Conservation (phyloP, 2,113 vertebrate genomes). For the Bagarius yarrelli region DNA sequence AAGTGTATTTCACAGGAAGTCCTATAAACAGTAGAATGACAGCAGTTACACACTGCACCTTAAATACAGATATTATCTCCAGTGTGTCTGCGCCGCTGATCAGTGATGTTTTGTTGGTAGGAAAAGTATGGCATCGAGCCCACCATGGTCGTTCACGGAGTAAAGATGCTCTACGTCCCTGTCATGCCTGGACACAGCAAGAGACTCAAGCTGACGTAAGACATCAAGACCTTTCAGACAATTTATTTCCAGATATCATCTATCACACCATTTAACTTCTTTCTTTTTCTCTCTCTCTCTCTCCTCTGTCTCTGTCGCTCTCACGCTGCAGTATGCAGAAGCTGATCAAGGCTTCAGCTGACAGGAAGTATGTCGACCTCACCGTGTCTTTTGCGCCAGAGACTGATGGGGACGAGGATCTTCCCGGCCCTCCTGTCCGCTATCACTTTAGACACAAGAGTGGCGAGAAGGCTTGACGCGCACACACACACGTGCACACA, state of each 20-base stretch:
- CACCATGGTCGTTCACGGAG: conserved; percentile 95
- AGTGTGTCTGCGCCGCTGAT: not conserved
- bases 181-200: conserved; percentile 96
- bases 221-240: conserved; percentile 3
- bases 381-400: conserved; percentile 95
- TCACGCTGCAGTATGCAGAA: conserved; percentile 86
- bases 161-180: conserved; percentile 98
- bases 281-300: not conserved
- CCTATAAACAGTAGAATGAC: no score
- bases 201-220: conserved; percentile 94
- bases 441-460: conserved; percentile 83
- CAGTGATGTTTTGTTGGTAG: conserved; percentile 60
- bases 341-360: conserved; percentile 88
- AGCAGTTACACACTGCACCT: no score
- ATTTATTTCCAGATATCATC: not conserved
- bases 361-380: conserved; percentile 92
- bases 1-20: no score
- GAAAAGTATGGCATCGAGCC: conserved; percentile 96
- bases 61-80: no score
- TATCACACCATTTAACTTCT: not conserved
- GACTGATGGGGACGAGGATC: conserved; percentile 88
- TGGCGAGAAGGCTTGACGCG: conserved; percentile 65
- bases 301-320: not conserved
- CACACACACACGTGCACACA: not conserved
- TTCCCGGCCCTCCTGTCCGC: conserved; percentile 92